Evolutionary conservation across 1,140 invertebrate genomes (phyloP), one percentile per base, ranked within the genome.

Genomic region (Semibalanus balanoides): DNA sequence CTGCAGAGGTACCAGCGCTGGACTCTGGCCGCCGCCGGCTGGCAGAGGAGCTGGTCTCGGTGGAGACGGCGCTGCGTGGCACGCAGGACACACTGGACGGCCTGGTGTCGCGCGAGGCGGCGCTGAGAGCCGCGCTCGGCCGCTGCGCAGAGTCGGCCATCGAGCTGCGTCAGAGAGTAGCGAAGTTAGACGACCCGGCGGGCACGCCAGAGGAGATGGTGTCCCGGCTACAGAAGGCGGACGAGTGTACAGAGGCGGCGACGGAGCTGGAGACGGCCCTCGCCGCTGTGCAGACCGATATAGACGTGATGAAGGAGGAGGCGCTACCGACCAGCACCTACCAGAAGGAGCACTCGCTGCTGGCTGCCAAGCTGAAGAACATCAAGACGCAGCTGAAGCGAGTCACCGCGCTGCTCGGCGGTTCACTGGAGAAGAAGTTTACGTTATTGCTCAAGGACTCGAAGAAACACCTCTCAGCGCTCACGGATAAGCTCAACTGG

Each of bases 401-500:
- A 25, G 51, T 25, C 14, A 90, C 90, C 83, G 88, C 88, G n/a
- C 91, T 90, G 3, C 83, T 97, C 28, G 84, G 92, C 27, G 89
- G 89, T 28, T 92, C 94, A 83, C 85, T 97, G 40, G 92, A 94
- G 80, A 96, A 96, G 84, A 88, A 93, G 14, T 64, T 64, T 25
- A 64, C 11, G 1, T 25, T 64, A 19, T 19, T 64, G 11, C 51
- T 64, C 14, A 64, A 64, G 51, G 51, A 64, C 22, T 14, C 51
- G 7, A 64, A 64, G 51, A 64, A 64, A 64, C 1, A 64, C 1
- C 22, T 22, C 11, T 22, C 22, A 1, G 51, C 51, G 7, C 51
- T 64, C 14, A 19, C 51, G 78, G 95, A 97, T 81, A 97, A 97
- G 83, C 88, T 95, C 0, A 85, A 88, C n/a, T 97, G 95, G 94